Evolutionary conservation across 30 jellyfish, hydroid and myxozoan species (phyloP), one percentile per base, ranked within the genome.

Genomic region (Chrysaora quinquecirrha): DNA sequence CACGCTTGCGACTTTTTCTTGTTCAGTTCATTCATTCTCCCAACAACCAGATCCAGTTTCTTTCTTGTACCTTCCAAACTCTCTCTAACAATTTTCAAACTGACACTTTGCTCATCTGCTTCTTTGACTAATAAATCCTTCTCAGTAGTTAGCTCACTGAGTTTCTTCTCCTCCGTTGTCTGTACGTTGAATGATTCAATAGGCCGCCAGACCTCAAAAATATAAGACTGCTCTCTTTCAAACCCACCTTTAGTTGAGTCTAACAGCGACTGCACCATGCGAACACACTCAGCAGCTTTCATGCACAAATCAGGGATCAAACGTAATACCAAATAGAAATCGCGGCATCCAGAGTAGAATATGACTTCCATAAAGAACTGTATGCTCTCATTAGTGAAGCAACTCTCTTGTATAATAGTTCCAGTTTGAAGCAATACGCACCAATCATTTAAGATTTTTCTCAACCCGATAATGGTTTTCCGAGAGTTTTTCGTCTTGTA

Each of bases 271-370:
- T 66, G 71, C 14, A 72, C 90, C 83, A 65, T 43, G 22, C 71
- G 90, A 28, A 80, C 68, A 47, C 94, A 83, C 33, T 83, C 76
- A 4, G 86, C 94, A 32, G 94, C 94, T 63, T 83, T 83, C 87
- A 83, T 71, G 76, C 94, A 71, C 54, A 83, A 32, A 35, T 83
- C 94, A 10, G 94, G 94, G 7, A 83, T 83, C 48, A 83, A 69
- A 19, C 94, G 80, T 52, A 83, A 82, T 1, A 83, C 87, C 14
- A 75, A 78, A 46, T 83, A 83, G 75, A 83, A 83, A 29, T 75
- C 86, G 18, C 87, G 87, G 66, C 86, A 83, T 1, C 94, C 94
- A 7, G 83, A 67, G 24, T 64, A 71, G 28, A 64, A 71, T 73
- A 71, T 75, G 47, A 75, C 71, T 83, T 83, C 94, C 87, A 71